Percentiles rank a stretch among this genome's conserved stretches.
These are phyloP conservation scores for Pangasius sanitwongsei DNA, from an alignment of 2,797 vertebrate genomes.

Conservation along the genomic window DNA sequence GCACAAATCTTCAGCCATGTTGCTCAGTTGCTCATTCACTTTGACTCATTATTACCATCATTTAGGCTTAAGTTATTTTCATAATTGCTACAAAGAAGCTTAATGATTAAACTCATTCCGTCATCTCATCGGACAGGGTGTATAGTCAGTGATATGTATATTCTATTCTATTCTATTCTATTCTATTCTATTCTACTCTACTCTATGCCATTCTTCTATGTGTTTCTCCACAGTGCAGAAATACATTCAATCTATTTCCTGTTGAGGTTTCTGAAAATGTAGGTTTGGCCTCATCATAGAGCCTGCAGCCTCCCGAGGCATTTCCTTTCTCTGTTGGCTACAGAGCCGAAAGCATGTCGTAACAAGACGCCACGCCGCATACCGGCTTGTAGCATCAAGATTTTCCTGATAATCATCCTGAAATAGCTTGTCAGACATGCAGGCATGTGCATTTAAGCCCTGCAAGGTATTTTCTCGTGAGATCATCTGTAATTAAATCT, in stretches of 20 bases:
- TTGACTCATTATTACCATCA: constrained; percentile 32
- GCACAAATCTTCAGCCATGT: constrained; percentile 35
- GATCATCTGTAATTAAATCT: constrained; percentile 56
- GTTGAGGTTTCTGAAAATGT: constrained; percentile 46
- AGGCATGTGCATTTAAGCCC: constrained; percentile 47
- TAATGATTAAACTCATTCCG: constrained; percentile 16
- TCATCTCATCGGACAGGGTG: neutral
- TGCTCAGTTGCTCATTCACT: constrained; percentile 24
- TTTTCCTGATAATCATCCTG: constrained; percentile 54
- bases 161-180: neutral
- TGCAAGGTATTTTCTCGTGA: constrained; percentile 57
- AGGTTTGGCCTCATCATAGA: constrained; percentile 50
- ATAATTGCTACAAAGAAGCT: constrained; percentile 22
- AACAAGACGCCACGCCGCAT: constrained; percentile 48
- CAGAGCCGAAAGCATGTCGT: constrained; percentile 54
- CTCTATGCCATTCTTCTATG: neutral
- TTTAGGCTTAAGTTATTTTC: constrained; percentile 15
- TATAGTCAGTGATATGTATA: neutral
- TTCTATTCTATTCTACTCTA: too few species aligned
- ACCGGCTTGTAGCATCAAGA: constrained; percentile 55
- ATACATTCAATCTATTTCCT: constrained; percentile 11
- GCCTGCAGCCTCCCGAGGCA: constrained; percentile 50
- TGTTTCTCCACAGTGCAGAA: neutral
- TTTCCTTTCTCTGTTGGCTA: constrained; percentile 58
- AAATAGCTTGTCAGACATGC: constrained; percentile 60